Evolutionary conservation across 2,888 invertebrate species (phyloP).

Genomic region (Metacarcinus magister): DNA sequence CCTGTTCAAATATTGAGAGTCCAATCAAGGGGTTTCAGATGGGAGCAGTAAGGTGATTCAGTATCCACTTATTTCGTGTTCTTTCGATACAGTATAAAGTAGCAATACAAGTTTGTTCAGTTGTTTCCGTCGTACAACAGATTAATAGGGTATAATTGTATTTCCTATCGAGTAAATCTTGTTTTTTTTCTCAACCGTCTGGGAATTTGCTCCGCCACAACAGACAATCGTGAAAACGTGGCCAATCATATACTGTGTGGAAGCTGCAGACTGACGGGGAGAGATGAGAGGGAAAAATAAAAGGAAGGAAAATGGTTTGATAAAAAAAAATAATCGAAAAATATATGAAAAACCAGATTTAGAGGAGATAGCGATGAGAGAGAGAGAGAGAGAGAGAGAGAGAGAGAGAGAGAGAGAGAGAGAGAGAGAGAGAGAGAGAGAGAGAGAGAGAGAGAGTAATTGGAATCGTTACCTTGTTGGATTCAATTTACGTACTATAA

Average conservation of each 20-base stretch:
- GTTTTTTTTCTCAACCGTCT: not conserved
- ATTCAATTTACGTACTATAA: too few relatives aligned
- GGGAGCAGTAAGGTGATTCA: not conserved
- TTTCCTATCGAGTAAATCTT: conserved; percentile 26
- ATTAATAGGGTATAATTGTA: not conserved
- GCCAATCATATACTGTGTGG: not conserved
- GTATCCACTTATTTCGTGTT: not conserved
- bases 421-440: not conserved
- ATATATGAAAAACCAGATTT: not conserved
- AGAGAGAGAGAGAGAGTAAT: too few relatives aligned
- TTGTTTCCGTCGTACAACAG: not conserved
- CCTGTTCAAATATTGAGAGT: not conserved
- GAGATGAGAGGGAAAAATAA: not conserved
- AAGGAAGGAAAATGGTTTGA: not conserved
- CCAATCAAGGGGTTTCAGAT: not conserved
- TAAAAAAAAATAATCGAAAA: too few relatives aligned
- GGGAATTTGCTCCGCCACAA: not conserved
- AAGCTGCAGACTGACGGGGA: not conserved
- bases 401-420: conserved; percentile 43
- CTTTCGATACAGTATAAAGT: not conserved
- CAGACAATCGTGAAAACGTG: conserved; percentile 12
- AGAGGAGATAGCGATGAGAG: not conserved
- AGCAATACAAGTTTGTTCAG: not conserved
- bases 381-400: conserved; percentile 35
- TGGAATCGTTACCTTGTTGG: too few relatives aligned